phyloP scores from a whole-genome alignment of 2,888 invertebrate species.

The Pheosia tremula region DNA sequence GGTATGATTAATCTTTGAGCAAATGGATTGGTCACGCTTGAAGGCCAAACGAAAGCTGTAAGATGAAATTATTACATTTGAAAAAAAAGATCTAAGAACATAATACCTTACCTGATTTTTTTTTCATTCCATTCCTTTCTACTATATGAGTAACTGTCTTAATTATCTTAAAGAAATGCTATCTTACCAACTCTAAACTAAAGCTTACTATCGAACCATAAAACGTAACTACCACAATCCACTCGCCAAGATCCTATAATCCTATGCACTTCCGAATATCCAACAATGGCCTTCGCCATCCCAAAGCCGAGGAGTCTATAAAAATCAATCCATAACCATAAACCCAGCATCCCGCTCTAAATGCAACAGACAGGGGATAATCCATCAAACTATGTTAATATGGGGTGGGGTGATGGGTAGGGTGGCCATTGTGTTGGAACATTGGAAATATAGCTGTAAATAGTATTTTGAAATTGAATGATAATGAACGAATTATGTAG shows the following conservation, averaged over 20 bases:
- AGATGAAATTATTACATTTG: too few species aligned
- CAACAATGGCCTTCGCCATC: slow-evolving; percentile 4
- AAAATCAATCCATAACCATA: slow-evolving; percentile 66
- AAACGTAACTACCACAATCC: not conserved
- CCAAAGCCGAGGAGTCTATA: slow-evolving; percentile 46
- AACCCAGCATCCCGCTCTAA: slow-evolving; percentile 46
- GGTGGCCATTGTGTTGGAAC: slow-evolving; percentile 23
- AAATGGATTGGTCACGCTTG: too few species aligned
- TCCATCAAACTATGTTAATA: slow-evolving; percentile 73
- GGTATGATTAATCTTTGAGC: too few species aligned
- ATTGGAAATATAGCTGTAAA: not conserved
- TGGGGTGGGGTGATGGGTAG: slow-evolving; percentile 31
- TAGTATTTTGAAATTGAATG: not conserved
- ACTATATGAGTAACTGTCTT: too few species aligned
- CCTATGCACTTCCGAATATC: slow-evolving; percentile 10
- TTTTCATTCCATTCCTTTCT: too few species aligned
- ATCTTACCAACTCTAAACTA: not conserved
- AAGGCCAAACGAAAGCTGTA: too few species aligned
- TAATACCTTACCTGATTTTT: too few species aligned
- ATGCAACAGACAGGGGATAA: slow-evolving; percentile 48
- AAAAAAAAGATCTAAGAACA: too few species aligned
- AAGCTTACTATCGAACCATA: not conserved
- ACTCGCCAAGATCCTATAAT: not conserved
- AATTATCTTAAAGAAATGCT: too few species aligned
- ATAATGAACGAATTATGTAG: not conserved